Evolutionary conservation across 2,888 invertebrate genomes (phyloP), one percentile per base, ranked within the genome.

Genomic region (Psococerastis gibbosa): DNA sequence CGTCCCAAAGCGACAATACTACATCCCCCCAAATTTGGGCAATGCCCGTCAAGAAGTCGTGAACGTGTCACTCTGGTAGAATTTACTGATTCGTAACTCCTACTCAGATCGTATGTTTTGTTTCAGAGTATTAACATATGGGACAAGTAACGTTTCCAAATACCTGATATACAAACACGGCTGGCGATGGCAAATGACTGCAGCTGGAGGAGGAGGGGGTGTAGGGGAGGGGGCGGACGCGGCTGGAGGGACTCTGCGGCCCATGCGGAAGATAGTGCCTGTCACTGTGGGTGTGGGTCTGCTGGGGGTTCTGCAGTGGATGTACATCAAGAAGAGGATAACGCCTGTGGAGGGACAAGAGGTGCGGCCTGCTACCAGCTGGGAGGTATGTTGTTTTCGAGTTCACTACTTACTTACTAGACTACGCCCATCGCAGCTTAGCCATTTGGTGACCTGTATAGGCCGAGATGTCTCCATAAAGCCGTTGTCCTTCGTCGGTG

Each of bases 161-260:
- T 38, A 38, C 22, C 22, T 38, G 22, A 18, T 20, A 20, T 38
- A 38, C 38, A 38, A 38, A 11, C 38, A 38, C 22, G 38, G 38
- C 6, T 20, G 22, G 22, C 38, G 38, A 18, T 18, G 17, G 5
- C 18, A 38, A n/a, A 5, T 6, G 11, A 11, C 27, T 9, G 27
- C 8, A 11, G 27, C 8, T 27, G 27, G 27, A 11, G 27, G 27
- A 9, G n/a, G n/a, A n/a, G n/a, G n/a, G n/a, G n/a, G n/a, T n/a
- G n/a, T n/a, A n/a, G n/a, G n/a, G n/a, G n/a, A n/a, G n/a, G n/a
- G n/a, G n/a, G n/a, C n/a, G n/a, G n/a, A n/a, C n/a, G 27, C 8
- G 27, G 27, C 8, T 27, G 27, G 27, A 11, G 27, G 27, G 6
- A 27, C 27, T 11, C 27, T 27, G 6, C 27, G 27, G 8, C 27